A percentile compares a stretch with the other conserved stretches of the same genome.
phyloP scores from a whole-genome alignment of 2,888 invertebrate species.

The Nemotelus pantherinus region DNA sequence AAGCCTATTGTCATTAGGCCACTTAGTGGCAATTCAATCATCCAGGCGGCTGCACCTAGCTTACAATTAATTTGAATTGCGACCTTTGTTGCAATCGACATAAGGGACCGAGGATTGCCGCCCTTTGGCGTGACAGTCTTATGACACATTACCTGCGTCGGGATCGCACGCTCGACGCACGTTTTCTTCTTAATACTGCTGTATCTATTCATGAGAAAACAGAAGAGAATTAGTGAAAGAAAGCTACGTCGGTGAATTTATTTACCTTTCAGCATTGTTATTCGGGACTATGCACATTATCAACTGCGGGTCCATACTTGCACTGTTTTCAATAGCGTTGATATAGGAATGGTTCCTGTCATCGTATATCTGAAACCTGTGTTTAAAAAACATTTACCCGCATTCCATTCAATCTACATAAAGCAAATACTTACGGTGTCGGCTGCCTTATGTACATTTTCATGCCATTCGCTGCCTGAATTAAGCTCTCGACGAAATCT shows the following conservation, averaged over 20 bases:
- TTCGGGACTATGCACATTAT: constrained; percentile 77
- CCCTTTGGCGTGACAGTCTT: constrained; percentile 58
- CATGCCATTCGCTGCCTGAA: constrained; percentile 65
- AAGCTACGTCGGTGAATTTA: constrained; percentile 1
- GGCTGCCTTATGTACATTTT: constrained; percentile 64
- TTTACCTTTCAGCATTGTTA: constrained; percentile 73
- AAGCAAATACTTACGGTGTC: constrained; percentile 53
- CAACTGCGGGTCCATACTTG: constrained; percentile 70
- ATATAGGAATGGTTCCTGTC: constrained; percentile 73
- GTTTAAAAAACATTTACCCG: constrained; percentile 6
- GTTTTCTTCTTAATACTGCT: constrained; percentile 89
- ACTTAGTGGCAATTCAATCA: constrained; percentile 73
- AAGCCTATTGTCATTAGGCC: constrained; percentile 86
- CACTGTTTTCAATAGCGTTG: constrained; percentile 69
- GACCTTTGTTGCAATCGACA: constrained; percentile 91
- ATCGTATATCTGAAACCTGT: constrained; percentile 63
- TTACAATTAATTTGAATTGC: constrained; percentile 94
- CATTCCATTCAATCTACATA: background rate
- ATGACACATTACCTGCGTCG: constrained; percentile 70
- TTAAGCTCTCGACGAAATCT: constrained; percentile 60
- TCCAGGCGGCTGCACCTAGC: constrained; percentile 92
- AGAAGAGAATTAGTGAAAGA: constrained; percentile 6
- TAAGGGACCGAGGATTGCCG: constrained; percentile 64
- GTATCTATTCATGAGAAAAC: constrained; percentile 66
- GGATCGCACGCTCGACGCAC: constrained; percentile 77